A percentile compares a stretch with the other conserved stretches of the same genome.
phyloP scores from a whole-genome alignment of 2,113 vertebrate genomes.

The Grantiella picta region DNA sequence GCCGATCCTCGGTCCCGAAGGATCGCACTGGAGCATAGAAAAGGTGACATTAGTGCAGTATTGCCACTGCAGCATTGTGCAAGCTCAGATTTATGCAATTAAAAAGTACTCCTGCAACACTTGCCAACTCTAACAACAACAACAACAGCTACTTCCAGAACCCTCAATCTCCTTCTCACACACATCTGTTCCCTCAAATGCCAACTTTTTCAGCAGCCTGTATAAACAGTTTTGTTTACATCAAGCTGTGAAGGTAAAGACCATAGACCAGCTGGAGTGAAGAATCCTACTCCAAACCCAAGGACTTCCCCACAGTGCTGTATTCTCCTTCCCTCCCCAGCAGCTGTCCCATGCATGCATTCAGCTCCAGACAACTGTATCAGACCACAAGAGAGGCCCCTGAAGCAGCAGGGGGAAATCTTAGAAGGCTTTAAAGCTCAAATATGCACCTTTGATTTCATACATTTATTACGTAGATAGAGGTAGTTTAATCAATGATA shows the following conservation, averaged over 20 bases:
- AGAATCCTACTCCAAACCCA: not conserved
- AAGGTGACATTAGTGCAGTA: not conserved
- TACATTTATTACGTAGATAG: not conserved
- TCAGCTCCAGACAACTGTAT: not conserved
- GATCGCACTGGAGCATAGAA: slow-evolving; percentile 80
- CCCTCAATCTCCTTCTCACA: not conserved
- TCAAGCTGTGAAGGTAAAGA: slow-evolving; percentile 34
- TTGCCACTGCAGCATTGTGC: not conserved
- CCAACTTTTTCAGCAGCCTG: slow-evolving; percentile 1
- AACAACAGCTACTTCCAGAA: not conserved
- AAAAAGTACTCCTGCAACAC: not conserved
- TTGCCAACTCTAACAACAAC: not conserved
- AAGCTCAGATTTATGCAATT: not conserved
- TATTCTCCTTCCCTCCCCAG: not conserved
- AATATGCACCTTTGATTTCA: not conserved
- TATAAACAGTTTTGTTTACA: slow-evolving; percentile 42
- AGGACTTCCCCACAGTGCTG: not conserved
- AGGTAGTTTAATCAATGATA: not conserved
- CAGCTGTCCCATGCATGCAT: not conserved
- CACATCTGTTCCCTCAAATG: slow-evolving; percentile 23
- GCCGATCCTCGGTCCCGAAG: slow-evolving; percentile 93
- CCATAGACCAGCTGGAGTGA: not conserved
- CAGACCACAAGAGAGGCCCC: not conserved
- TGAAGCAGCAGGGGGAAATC: not conserved
- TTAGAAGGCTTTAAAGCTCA: not conserved